Evolutionary conservation across 2,888 invertebrate species (phyloP).

Genomic region (Ectobius pallidus): DNA sequence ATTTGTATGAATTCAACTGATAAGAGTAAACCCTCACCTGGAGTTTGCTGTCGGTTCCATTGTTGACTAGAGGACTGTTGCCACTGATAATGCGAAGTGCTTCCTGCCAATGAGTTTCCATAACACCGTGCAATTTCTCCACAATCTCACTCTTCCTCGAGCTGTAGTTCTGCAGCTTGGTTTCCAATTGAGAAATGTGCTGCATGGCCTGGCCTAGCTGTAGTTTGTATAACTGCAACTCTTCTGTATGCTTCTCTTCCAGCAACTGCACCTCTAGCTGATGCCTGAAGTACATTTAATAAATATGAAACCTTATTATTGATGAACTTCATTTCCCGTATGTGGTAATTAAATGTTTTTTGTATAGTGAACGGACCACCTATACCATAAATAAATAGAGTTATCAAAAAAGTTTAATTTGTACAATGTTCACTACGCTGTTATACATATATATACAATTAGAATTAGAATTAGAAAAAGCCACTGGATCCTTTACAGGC

Average conservation of each 20-base stretch:
- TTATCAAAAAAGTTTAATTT: no score
- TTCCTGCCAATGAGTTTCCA: conserved; percentile 83
- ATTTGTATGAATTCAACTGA: no score
- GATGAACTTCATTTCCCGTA: no score
- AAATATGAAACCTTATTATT: no score
- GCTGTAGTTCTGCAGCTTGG: conserved; percentile 56
- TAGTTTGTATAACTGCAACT: conserved; percentile 72
- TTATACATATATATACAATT: no score
- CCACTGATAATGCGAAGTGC: conserved; percentile 70
- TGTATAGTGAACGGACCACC: no score
- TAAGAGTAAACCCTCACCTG: neutral
- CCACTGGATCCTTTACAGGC: no score
- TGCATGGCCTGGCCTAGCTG: conserved; percentile 73
- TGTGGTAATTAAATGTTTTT: no score
- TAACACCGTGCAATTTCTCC: conserved; percentile 74
- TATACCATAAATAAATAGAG: no score
- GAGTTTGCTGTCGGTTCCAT: neutral
- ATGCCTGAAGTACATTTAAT: conserved; percentile 60
- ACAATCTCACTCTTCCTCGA: conserved; percentile 70
- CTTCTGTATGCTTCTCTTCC: conserved; percentile 80
- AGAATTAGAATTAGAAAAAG: no score
- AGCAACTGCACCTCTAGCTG: conserved; percentile 75
- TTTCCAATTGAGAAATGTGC: conserved; percentile 69
- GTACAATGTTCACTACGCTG: no score
- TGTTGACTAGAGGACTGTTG: conserved; percentile 21